phyloP scores from a whole-genome alignment of 37 sponge, comb jelly and placozoan species.

The Lycopodina hypogea region DNA sequence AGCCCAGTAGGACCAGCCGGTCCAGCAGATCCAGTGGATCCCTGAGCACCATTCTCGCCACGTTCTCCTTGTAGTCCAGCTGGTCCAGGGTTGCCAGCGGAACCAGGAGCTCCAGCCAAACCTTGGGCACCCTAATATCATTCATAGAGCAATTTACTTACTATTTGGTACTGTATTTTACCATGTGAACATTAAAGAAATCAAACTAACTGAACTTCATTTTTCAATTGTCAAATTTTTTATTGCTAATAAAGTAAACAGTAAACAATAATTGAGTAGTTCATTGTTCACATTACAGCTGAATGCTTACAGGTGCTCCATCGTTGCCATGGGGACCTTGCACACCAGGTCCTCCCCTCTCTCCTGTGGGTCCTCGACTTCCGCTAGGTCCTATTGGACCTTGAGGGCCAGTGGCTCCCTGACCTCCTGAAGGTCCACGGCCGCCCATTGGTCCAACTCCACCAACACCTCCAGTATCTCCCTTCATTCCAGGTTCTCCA shows the following conservation, averaged over 20 bases:
- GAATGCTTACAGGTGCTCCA: too few species aligned
- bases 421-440: too few species aligned
- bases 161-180: too few species aligned
- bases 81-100: conserved; percentile 29
- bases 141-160: too few species aligned
- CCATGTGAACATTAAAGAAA: too few species aligned
- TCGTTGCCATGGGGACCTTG: conserved; percentile 17
- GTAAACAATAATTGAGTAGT: too few species aligned
- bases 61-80: conserved; percentile 17
- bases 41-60: conserved; percentile 16
- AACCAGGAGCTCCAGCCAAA: not conserved
- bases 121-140: not conserved
- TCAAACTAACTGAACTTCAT: too few species aligned
- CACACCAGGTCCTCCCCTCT: conserved; percentile 23
- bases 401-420: not conserved
- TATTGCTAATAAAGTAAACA: too few species aligned
- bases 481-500: conserved; percentile 18
- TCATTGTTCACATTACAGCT: too few species aligned
- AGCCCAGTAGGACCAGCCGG: not conserved
- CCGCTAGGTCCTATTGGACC: not conserved
- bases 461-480: conserved; percentile 25
- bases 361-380: conserved; percentile 42
- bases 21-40: not conserved
- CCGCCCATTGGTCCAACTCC: too few species aligned
- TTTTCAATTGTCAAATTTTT: too few species aligned